Percentiles rank a stretch among this genome's conserved stretches.
phyloP scores from a whole-genome alignment of 2,797 vertebrate genomes.

The Thalassophryne amazonica region DNA sequence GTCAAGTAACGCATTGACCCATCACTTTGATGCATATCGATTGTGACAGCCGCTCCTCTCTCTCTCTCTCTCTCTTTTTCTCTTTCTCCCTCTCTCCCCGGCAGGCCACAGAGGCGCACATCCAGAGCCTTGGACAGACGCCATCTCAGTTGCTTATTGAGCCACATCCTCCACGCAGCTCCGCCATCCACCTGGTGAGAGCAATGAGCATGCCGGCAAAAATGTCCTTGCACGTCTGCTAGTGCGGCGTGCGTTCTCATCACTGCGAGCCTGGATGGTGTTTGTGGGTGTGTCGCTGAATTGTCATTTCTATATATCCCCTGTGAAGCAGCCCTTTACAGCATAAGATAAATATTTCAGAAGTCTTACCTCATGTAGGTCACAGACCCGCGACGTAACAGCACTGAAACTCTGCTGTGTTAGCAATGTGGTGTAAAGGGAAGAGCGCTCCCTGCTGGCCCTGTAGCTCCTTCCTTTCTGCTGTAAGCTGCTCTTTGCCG shows the following conservation, averaged over 20 bases:
- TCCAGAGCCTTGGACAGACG: slow-evolving; percentile 98
- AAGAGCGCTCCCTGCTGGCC: slow-evolving; percentile 73
- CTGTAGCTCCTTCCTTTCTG: slow-evolving; percentile 7
- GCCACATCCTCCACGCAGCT: slow-evolving; percentile 99
- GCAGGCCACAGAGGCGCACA: slow-evolving; percentile 97
- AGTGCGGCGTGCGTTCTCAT: slow-evolving; percentile 14
- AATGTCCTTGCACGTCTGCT: slow-evolving; percentile 48
- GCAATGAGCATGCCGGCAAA: slow-evolving; percentile 69
- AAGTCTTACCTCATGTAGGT: slow-evolving; percentile 27
- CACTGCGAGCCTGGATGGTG: slow-evolving; percentile 7
- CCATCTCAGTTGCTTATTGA: slow-evolving; percentile 99
- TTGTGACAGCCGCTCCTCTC: slow-evolving; percentile 84
- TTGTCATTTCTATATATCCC: neutral
- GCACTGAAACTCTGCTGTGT: slow-evolving; percentile 14
- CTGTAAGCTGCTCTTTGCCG: slow-evolving; percentile 36
- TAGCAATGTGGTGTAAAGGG: slow-evolving; percentile 44
- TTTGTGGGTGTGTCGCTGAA: slow-evolving; percentile 2
- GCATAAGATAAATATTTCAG: slow-evolving; percentile 27
- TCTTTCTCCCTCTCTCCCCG: slow-evolving; percentile 54
- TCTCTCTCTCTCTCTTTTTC: slow-evolving; percentile 13
- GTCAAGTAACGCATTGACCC: slow-evolving; percentile 91
- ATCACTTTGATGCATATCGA: slow-evolving; percentile 90
- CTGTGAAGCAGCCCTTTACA: slow-evolving; percentile 6
- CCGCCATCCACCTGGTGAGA: slow-evolving; percentile 99
- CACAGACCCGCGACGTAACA: slow-evolving; percentile 15